phyloP scores from a whole-genome alignment of 2,888 invertebrate genomes.

The Campopleginae sp. region DNA sequence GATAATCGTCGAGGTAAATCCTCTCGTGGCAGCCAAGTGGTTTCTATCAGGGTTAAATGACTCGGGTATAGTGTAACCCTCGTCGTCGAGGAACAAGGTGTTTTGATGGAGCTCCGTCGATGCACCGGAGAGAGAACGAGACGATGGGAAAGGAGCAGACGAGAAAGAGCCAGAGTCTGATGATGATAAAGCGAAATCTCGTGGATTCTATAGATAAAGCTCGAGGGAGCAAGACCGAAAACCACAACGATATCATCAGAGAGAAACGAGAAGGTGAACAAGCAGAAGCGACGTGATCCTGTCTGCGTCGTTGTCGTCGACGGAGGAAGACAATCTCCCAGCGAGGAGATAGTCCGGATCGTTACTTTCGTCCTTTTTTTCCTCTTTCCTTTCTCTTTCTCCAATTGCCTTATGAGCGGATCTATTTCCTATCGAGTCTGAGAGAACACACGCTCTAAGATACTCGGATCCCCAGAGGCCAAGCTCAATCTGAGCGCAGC shows the following conservation, averaged over 20 bases:
- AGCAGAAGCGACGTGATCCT: conserved; percentile 45
- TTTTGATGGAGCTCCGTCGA: conserved; percentile 26
- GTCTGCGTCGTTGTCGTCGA: conserved; percentile 58
- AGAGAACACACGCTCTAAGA: conserved; percentile 60
- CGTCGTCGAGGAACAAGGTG: conserved; percentile 47
- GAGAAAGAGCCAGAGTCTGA: background rate
- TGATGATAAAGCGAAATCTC: conserved; percentile 30
- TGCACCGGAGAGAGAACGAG: conserved; percentile 2
- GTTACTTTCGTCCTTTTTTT: conserved; percentile 65
- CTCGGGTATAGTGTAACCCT: conserved; percentile 42
- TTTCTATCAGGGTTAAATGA: conserved; percentile 71
- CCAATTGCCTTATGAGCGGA: conserved; percentile 73
- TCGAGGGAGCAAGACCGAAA: conserved; percentile 25
- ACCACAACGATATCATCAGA: conserved; percentile 54
- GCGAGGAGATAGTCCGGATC: conserved; percentile 81
- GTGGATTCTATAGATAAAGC: background rate
- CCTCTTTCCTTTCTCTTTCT: conserved; percentile 50
- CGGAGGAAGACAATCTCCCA: conserved; percentile 83
- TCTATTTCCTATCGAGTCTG: conserved; percentile 82
- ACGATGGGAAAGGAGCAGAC: too few relatives aligned
- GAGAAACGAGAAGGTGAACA: conserved; percentile 59
- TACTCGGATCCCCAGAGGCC: conserved; percentile 11
- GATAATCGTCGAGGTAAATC: conserved; percentile 81
- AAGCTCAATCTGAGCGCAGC: conserved; percentile 12
- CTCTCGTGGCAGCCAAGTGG: conserved; percentile 80